Percentiles rank a stretch among this genome's conserved stretches.
Conservation (phyloP, 2,797 vertebrate species). For the Tadarida brasiliensis region DNA sequence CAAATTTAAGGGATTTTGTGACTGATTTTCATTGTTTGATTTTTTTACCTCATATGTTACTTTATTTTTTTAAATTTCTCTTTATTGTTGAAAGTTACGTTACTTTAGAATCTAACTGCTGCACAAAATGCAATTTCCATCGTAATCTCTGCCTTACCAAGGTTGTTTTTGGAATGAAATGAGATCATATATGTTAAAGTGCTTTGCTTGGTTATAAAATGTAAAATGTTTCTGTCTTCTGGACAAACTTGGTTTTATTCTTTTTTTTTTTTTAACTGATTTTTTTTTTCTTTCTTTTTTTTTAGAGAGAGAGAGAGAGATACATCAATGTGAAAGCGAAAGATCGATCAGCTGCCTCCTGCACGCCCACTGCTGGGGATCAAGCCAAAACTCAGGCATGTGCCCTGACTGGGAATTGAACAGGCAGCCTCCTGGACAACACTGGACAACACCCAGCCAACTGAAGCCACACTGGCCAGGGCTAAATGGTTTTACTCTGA, state of each 20-base stretch:
- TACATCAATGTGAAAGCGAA: no score
- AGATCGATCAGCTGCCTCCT: no score
- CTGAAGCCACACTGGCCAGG: not conserved
- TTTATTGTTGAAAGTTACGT: not conserved
- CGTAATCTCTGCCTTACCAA: not conserved
- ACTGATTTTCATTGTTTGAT: conserved; percentile 59
- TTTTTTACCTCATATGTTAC: conserved; percentile 24
- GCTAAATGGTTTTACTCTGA: not conserved
- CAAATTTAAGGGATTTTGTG: conserved; percentile 32
- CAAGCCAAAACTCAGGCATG: no score
- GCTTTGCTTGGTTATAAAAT: conserved; percentile 48
- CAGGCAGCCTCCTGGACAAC: no score
- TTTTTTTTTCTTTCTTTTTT: no score
- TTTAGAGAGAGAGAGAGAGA: no score
- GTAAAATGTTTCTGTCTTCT: conserved; percentile 54
- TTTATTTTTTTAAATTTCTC: no score
- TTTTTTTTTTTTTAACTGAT: no score
- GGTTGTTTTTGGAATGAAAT: conserved; percentile 41
- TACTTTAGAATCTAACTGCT: conserved; percentile 53
- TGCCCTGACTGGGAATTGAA: no score
- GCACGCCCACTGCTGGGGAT: no score
- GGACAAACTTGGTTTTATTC: not conserved
- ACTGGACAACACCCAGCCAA: no score
- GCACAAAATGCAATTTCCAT: conserved; percentile 13
- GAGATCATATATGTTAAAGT: conserved; percentile 37